Base-by-base conservation (phyloP, 2,888 invertebrate genomes). In the Rhogogaster chlorosoma region DNA sequence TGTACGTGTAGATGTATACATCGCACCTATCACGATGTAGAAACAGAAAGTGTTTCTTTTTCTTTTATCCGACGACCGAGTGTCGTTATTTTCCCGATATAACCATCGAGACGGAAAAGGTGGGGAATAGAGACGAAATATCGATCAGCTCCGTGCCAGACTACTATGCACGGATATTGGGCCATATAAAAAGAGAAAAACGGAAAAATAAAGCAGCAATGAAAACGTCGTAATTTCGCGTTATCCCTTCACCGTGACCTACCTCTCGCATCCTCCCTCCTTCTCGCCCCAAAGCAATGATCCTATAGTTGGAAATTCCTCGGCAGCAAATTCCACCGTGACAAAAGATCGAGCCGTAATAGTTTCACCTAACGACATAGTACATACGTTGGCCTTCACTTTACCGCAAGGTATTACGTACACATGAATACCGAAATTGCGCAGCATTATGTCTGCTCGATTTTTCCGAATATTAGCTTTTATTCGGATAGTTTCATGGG, bases 291-390 rank as follows among this genome's bases (percentile, higher is more conserved):
- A 80, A 80, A 61, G 80, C 26, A 61, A 38, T 61, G 77, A 77
- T 77, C 29, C 29, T 29, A 26, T 26, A 77, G 29, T 22, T 22
- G 42, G 9, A 29, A 77, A 80, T 80, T 80, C 80, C 61, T 29
- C 57, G 22, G 38, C 22, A 22, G 61, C 38, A 57, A 80, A 80
- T 80, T 80, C 80, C 80, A 38, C 38, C 57, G 61, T 38, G 80
- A 80, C 80, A 61, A 80, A 80, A 80, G 57, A 57, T 80, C 80
- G 57, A 29, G 57, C 9, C 80, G 49, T 61, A 57, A 80, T 80
- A 80, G 80, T 78, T 78, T 78, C 77, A 45, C 22, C 49, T 77
- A 77, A 77, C 77, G 26, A 49, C 49, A 53, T 49, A 32, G 29
- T 77, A 77, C 71, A 29, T 42, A 42, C 22, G 22, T 73, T 26